Percentiles rank a stretch among this genome's conserved stretches.
phyloP scores from a whole-genome alignment of 2,888 invertebrate genomes.

The Drosophila maculinotata region DNA sequence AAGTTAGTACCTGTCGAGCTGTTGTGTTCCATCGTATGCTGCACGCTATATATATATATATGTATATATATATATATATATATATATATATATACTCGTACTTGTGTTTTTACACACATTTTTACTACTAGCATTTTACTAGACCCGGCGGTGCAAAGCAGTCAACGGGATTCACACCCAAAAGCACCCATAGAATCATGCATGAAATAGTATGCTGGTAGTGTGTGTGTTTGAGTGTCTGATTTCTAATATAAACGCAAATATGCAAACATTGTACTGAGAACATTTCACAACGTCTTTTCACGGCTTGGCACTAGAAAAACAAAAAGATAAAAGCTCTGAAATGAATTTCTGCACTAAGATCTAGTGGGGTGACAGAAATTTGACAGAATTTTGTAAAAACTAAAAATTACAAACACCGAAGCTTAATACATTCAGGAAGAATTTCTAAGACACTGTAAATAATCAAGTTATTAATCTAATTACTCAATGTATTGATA shows the following conservation, averaged over 20 bases:
- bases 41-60: conserved; percentile 22
- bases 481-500: too few relatives aligned
- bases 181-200: conserved; percentile 44
- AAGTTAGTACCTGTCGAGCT: conserved; percentile 77
- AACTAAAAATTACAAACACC: too few relatives aligned
- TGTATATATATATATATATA: neutral
- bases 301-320: conserved; percentile 37
- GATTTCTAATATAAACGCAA: conserved; percentile 61
- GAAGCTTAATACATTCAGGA: too few relatives aligned
- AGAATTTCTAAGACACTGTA: too few relatives aligned
- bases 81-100: conserved; percentile 1
- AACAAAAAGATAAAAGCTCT: neutral
- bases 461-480: too few relatives aligned
- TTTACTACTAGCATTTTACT: conserved; percentile 30
- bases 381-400: too few relatives aligned
- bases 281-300: conserved; percentile 51
- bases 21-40: conserved; percentile 70
- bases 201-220: conserved; percentile 48
- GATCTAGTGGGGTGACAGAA: neutral
- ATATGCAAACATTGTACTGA: conserved; percentile 57
- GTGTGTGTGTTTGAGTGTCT: conserved; percentile 28
- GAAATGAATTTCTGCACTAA: too few relatives aligned
- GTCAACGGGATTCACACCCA: conserved; percentile 59
- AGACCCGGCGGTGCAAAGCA: conserved; percentile 48
- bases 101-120: conserved; percentile 38